phyloP scores from a whole-genome alignment of 2,113 vertebrate genomes.

The Tachysurus vachellii region DNA sequence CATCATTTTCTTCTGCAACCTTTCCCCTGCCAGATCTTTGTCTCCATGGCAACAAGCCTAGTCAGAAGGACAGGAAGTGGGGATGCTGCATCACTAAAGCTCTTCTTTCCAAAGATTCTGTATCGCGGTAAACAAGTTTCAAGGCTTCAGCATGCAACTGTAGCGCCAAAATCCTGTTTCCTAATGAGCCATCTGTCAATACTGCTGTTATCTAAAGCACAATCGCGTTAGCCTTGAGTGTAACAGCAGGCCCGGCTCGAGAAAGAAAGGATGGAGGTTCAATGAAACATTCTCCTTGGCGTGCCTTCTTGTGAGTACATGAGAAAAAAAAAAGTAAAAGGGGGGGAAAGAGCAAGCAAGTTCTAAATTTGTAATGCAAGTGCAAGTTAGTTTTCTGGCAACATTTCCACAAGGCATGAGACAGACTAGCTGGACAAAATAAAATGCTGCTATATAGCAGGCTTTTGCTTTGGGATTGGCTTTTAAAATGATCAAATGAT shows the following conservation, averaged over 20 bases:
- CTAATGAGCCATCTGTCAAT: conserved; percentile 72
- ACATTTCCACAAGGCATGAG: too few species aligned
- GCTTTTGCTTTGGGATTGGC: background rate
- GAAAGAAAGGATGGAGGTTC: conserved; percentile 52
- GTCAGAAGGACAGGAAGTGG: conserved; percentile 27
- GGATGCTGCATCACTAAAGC: conserved; percentile 43
- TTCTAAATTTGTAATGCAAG: background rate
- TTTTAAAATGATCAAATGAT: background rate
- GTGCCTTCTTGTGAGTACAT: background rate
- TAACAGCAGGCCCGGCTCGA: conserved; percentile 19
- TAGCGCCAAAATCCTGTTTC: conserved; percentile 54
- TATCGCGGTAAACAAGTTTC: conserved; percentile 48
- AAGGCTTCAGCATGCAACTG: conserved; percentile 21
- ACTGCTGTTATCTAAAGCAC: conserved; percentile 53
- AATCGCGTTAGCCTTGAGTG: conserved; percentile 39
- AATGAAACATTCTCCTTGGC: background rate
- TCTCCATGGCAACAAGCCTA: conserved; percentile 53
- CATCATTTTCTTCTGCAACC: conserved; percentile 23
- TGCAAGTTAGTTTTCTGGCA: background rate
- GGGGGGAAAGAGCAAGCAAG: too few species aligned
- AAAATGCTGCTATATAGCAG: background rate
- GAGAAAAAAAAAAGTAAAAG: too few species aligned
- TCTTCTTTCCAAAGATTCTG: conserved; percentile 17
- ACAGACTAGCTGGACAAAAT: background rate
- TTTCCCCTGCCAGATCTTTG: conserved; percentile 30